Percentiles rank a stretch among this genome's conserved stretches.
Conservation (phyloP, 2,113 vertebrate genomes). For the Ovis canadensis region DNA sequence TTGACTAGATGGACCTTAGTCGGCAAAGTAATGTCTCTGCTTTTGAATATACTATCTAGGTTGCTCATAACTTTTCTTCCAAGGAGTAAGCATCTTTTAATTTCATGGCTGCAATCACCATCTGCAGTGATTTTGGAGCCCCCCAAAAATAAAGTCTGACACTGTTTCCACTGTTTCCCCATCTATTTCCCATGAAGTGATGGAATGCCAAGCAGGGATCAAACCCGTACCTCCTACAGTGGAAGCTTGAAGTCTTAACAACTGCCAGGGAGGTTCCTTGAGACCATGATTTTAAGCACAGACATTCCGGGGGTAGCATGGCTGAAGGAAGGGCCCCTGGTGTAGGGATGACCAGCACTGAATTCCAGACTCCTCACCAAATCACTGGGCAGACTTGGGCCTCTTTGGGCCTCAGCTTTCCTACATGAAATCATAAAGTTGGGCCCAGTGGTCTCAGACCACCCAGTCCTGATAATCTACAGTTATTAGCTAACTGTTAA, state of each 20-base stretch:
- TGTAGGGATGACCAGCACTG: neutral
- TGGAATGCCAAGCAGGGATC: neutral
- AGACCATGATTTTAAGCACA: neutral
- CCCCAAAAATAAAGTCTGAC: too few relatives aligned
- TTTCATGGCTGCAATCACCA: too few relatives aligned
- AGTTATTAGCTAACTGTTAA: neutral
- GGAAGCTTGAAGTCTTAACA: neutral
- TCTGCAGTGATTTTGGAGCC: too few relatives aligned
- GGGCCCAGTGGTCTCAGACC: neutral
- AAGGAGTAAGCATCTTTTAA: too few relatives aligned
- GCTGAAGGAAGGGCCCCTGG: neutral
- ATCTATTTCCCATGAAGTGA: too few relatives aligned
- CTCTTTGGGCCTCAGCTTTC: constrained; percentile 17
- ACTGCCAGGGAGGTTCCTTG: neutral
- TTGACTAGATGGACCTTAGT: too few relatives aligned
- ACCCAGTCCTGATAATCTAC: neutral
- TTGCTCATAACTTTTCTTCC: too few relatives aligned
- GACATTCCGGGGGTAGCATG: neutral
- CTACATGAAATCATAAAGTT: neutral
- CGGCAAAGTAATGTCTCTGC: too few relatives aligned
- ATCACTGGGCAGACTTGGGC: neutral
- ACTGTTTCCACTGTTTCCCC: too few relatives aligned
- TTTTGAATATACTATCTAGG: too few relatives aligned
- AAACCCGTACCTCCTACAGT: neutral
- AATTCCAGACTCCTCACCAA: neutral